Evolutionary conservation across 2,113 vertebrate species (phyloP).

Genomic region (Sakesphorus luctuosus): DNA sequence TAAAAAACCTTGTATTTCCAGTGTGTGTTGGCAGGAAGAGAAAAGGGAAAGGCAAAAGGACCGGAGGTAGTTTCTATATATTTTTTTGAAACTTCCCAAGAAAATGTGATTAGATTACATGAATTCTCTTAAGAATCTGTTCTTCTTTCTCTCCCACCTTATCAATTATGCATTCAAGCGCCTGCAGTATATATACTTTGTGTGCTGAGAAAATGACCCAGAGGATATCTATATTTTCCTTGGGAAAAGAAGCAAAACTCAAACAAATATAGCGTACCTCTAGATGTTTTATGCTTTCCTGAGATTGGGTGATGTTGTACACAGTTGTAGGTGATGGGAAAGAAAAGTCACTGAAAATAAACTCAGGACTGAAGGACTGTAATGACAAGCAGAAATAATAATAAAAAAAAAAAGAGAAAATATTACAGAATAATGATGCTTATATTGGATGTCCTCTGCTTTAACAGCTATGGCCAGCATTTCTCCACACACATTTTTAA

Average conservation of each 20-base stretch:
- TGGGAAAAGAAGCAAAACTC: not conserved
- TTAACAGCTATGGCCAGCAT: conserved; percentile 7
- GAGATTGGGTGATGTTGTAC: not conserved
- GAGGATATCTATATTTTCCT: not conserved
- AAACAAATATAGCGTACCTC: not conserved
- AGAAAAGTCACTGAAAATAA: not conserved
- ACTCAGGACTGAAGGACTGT: not conserved
- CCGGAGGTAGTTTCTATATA: not conserved
- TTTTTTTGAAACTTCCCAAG: not conserved
- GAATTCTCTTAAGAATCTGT: conserved; percentile 1
- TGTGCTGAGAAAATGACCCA: not conserved
- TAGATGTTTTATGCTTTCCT: not conserved
- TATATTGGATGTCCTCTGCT: conserved; percentile 1
- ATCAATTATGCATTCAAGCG: conserved; percentile 34
- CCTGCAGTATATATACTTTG: not conserved
- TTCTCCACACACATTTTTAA: conserved; percentile 12
- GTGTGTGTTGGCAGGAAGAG: not conserved
- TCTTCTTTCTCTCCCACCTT: not conserved
- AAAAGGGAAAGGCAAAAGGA: not conserved
- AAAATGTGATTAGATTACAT: conserved; percentile 18
- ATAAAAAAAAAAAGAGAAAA: not conserved
- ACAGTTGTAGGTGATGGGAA: not conserved
- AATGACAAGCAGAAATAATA: not conserved
- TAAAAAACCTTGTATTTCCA: not conserved
- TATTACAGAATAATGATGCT: not conserved